phyloP scores from a whole-genome alignment of 2,888 invertebrate genomes.

The Plebejus melissa region DNA sequence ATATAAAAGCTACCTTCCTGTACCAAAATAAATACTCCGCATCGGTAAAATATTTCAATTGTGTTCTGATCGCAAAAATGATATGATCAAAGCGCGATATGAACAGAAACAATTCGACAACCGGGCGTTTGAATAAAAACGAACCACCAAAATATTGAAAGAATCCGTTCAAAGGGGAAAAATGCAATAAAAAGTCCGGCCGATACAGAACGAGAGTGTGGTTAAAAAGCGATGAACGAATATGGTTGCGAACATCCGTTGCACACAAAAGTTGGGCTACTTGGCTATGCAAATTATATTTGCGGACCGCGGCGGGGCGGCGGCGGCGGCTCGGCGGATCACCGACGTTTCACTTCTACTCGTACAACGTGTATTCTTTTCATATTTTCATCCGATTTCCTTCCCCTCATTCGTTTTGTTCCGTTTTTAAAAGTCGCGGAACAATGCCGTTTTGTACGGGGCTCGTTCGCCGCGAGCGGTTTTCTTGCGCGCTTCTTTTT shows the following conservation, averaged over 20 bases:
- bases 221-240: conserved; percentile 77
- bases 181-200: conserved; percentile 73
- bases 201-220: conserved; percentile 73
- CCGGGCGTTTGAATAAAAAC: conserved; percentile 74
- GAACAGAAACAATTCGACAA: conserved; percentile 74
- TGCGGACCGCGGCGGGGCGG: conserved; percentile 69
- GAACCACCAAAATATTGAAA: conserved; percentile 77
- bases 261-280: conserved; percentile 77
- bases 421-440: conserved; percentile 74
- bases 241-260: conserved; percentile 76
- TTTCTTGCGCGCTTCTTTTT: conserved; percentile 71
- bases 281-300: conserved; percentile 81
- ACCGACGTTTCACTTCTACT: conserved; percentile 74
- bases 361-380: conserved; percentile 76
- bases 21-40: background rate
- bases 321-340: conserved; percentile 70
- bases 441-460: conserved; percentile 74
- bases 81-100: conserved; percentile 56
- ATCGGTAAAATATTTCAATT: conserved; percentile 22
- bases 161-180: conserved; percentile 78
- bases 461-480: conserved; percentile 74
- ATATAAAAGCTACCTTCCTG: background rate
- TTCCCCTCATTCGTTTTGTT: conserved; percentile 75
- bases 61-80: conserved; percentile 21
- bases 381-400: conserved; percentile 79